Conservation (phyloP, 2,113 vertebrate genomes). For the Anolis sagrei region DNA sequence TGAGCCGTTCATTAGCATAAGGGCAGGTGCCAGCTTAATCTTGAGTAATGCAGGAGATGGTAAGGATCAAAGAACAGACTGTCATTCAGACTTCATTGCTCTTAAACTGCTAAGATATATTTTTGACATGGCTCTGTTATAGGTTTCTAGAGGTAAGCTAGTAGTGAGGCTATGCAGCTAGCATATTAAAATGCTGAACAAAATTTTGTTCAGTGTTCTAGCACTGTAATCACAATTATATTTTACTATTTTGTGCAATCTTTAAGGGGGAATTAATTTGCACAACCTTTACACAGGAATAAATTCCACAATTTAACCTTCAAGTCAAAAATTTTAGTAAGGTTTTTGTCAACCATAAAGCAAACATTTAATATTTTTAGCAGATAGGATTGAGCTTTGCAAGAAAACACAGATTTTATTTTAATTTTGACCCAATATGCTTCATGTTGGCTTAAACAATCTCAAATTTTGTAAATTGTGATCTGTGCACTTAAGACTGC, state of each 20-base stretch:
- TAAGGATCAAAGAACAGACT: constrained; percentile 58
- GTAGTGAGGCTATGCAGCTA: constrained; percentile 15
- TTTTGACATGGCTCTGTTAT: constrained; percentile 45
- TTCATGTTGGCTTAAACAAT: not conserved
- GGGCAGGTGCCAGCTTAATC: constrained; percentile 75
- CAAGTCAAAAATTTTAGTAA: constrained; percentile 1
- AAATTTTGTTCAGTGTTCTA: constrained; percentile 29
- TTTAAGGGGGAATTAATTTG: not conserved
- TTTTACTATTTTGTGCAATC: not conserved
- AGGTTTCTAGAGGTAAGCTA: constrained; percentile 36
- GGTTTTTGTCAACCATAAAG: constrained; percentile 8
- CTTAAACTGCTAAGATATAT: constrained; percentile 37
- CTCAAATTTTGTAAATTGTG: constrained; percentile 16
- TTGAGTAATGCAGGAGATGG: constrained; percentile 52
- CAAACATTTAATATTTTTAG: not conserved
- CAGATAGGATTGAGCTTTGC: not conserved
- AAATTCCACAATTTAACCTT: not conserved
- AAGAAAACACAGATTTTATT: not conserved
- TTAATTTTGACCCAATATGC: not conserved
- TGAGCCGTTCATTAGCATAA: constrained; percentile 83
- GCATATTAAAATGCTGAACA: constrained; percentile 25
- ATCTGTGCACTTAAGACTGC: accelerated
- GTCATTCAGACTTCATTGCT: constrained; percentile 64
- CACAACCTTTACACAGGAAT: constrained; percentile 8
- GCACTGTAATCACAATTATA: not conserved